Percentiles rank a stretch among this genome's conserved stretches.
These are phyloP conservation scores for Halictus ligatus DNA, from an alignment of 2,888 invertebrate species.

Conservation along the genomic window DNA sequence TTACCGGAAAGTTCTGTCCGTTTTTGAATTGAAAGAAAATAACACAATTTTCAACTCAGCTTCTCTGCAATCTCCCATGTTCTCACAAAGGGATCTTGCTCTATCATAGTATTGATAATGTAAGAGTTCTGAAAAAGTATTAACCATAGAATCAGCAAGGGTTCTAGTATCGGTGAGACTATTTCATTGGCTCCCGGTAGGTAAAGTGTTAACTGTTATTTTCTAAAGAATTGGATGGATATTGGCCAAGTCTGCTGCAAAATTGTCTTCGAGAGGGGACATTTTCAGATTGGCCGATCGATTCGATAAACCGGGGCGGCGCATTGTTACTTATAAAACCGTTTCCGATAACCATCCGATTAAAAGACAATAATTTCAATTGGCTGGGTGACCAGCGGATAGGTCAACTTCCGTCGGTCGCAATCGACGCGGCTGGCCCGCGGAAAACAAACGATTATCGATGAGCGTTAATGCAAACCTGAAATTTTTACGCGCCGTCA, in stretches of 20 bases:
- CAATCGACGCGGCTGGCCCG: background rate
- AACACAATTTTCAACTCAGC: too few species aligned
- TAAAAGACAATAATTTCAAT: conserved; percentile 17
- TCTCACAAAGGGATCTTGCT: too few species aligned
- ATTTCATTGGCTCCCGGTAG: too few species aligned
- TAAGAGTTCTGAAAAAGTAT: too few species aligned
- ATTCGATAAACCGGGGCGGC: background rate
- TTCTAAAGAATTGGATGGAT: background rate
- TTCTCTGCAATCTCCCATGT: too few species aligned
- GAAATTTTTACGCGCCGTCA: conserved; percentile 48
- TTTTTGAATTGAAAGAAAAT: too few species aligned
- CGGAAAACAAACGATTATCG: conserved; percentile 31
- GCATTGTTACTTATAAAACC: conserved; percentile 1
- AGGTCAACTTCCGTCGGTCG: conserved; percentile 1
- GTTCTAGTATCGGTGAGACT: too few species aligned
- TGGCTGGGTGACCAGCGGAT: background rate
- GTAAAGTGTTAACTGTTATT: background rate
- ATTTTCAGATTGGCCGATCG: background rate
- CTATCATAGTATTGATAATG: too few species aligned
- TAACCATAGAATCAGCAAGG: too few species aligned
- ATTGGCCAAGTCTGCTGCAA: background rate
- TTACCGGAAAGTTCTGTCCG: too few species aligned
- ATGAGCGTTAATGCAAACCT: conserved; percentile 45
- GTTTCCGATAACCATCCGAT: background rate
- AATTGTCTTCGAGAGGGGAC: background rate